These are phyloP conservation scores for Cylloceria caligata DNA, from an alignment of 2,888 invertebrate species.

Conservation along the genomic window DNA sequence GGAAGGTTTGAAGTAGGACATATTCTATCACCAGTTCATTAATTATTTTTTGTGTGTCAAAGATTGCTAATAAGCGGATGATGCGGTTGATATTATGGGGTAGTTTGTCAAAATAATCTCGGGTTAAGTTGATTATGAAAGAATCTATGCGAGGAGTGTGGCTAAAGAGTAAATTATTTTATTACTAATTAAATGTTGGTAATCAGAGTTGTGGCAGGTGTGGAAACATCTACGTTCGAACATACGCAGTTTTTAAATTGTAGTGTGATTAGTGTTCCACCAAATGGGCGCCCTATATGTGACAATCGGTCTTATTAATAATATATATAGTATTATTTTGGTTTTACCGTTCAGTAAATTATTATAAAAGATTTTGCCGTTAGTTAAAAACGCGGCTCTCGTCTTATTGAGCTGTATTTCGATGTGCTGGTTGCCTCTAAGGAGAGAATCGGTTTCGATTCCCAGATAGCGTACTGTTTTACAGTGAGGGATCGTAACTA, in stretches of 20 bases:
- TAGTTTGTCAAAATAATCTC: neutral
- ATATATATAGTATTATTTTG: slow-evolving; percentile 39
- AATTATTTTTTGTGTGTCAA: neutral
- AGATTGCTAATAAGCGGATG: neutral
- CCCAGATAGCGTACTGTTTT: slow-evolving; percentile 56
- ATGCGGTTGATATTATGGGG: slow-evolving; percentile 10
- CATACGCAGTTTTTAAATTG: slow-evolving; percentile 44
- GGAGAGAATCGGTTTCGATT: slow-evolving; percentile 22
- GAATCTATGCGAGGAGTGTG: neutral
- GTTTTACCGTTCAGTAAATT: neutral
- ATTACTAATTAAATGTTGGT: slow-evolving; percentile 10
- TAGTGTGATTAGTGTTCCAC: slow-evolving; percentile 46
- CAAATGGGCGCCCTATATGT: slow-evolving; percentile 35
- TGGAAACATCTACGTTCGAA: slow-evolving; percentile 58
- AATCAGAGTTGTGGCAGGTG: slow-evolving; percentile 19
- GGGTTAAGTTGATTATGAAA: neutral
- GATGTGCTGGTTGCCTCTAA: slow-evolving; percentile 23
- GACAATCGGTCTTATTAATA: slow-evolving; percentile 47
- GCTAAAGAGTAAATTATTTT: slow-evolving; percentile 13
- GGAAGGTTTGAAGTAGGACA: slow-evolving; percentile 37
- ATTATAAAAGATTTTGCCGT: slow-evolving; percentile 14
- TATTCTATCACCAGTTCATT: slow-evolving; percentile 11
- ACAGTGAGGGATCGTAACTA: no score
- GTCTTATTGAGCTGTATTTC: slow-evolving; percentile 40
- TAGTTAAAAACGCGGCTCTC: neutral